These are phyloP conservation scores for Rattus norvegicus DNA, from an alignment of 2,113 vertebrate species.

Conservation along the genomic window GRCr8 NC_086022.1:13923001-13923500, in stretches of 20 bases:
- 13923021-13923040: constrained; percentile 11
- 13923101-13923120: not conserved
- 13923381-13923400: constrained; percentile 79
- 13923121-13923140: constrained; percentile 20
- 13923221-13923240: constrained; percentile 77
- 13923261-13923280: constrained; percentile 65
- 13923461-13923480: constrained; percentile 82
- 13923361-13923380: constrained; percentile 81
- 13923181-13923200: constrained; percentile 70
- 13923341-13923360: constrained; percentile 74
- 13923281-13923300: constrained; percentile 77
- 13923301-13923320: constrained; percentile 76
- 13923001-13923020: not conserved
- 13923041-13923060: constrained; percentile 40
- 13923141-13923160: not conserved
- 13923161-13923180: constrained; percentile 68
- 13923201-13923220: constrained; percentile 71
- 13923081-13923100: constrained; percentile 35
- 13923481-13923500: constrained; percentile 75
- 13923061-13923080: constrained; percentile 40
- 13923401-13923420: constrained; percentile 79
- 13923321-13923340: constrained; percentile 81
- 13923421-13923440: constrained; percentile 80
- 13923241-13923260: constrained; percentile 72
- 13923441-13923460: constrained; percentile 82